Evolutionary conservation across 2,113 vertebrate species (phyloP).

Genomic region (Rhizomys pruinosus): DNA sequence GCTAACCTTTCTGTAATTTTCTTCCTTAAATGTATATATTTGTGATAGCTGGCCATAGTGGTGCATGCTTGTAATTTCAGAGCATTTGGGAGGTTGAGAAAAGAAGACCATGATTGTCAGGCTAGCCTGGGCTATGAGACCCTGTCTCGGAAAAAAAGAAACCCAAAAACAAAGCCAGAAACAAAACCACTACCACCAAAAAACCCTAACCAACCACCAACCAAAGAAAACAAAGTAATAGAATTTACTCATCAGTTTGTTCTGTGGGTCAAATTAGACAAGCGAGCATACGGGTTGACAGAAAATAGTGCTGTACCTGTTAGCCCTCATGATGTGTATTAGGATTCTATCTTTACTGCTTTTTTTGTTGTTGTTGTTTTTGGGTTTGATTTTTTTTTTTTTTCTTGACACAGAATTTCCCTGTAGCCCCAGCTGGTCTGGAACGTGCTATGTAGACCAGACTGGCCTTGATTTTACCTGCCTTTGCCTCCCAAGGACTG

Average conservation of each 20-base stretch:
- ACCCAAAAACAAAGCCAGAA: background rate
- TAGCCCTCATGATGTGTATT: background rate
- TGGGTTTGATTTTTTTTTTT: no score
- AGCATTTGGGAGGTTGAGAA: no score
- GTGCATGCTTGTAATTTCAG: background rate
- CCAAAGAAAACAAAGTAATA: background rate
- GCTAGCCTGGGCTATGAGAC: background rate
- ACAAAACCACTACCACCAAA: background rate
- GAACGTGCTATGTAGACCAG: no score
- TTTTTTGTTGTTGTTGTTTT: no score
- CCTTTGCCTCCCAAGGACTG: no score
- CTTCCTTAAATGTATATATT: background rate
- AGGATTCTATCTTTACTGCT: background rate
- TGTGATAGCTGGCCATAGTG: background rate
- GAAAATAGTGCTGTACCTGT: background rate
- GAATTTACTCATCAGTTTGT: background rate
- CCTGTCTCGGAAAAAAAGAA: background rate
- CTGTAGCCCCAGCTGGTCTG: no score
- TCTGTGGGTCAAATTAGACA: background rate
- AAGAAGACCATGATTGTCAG: background rate
- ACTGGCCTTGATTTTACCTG: no score
- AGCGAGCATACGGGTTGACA: background rate
- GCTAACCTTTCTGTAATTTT: background rate
- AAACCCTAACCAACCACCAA: background rate
- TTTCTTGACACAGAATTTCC: no score